These are phyloP conservation scores for Xiphorhynchus erythropygius DNA, from an alignment of 2,797 vertebrate genomes.

Conservation along the genomic window DNA sequence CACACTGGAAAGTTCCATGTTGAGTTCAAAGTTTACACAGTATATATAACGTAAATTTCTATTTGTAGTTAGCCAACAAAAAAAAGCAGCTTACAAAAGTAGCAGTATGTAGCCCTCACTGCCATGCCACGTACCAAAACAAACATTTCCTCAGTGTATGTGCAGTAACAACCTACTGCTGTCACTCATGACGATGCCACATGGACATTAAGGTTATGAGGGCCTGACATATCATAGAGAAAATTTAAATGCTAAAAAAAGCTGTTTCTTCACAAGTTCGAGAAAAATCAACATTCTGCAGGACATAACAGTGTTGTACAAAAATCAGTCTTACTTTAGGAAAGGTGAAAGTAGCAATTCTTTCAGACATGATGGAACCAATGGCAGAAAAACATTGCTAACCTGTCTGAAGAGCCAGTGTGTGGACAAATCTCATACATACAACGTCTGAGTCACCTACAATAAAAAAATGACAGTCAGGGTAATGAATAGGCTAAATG, in stretches of 20 bases:
- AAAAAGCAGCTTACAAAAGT: not conserved
- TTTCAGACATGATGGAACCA: not conserved
- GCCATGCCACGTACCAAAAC: not conserved
- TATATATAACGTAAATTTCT: not conserved
- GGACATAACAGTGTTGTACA: not conserved
- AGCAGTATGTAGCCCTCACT: accelerated
- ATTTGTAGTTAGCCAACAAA: not conserved
- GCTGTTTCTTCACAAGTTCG: not conserved
- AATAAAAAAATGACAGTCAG: not conserved
- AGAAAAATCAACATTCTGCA: not conserved
- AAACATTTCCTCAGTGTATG: not conserved
- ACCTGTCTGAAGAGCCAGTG: slow-evolving; percentile 65
- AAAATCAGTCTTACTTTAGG: not conserved
- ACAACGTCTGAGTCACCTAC: slow-evolving; percentile 19
- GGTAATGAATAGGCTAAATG: not conserved
- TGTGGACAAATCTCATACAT: slow-evolving; percentile 39
- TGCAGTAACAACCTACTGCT: not conserved
- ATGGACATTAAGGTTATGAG: not conserved
- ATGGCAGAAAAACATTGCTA: not conserved
- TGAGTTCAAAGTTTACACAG: not conserved
- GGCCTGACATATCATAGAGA: accelerated
- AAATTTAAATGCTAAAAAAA: not conserved
- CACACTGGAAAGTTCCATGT: accelerated
- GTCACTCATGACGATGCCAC: not conserved
- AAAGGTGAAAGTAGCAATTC: not conserved